A percentile compares a stretch with the other conserved stretches of the same genome.
These are phyloP conservation scores for Melanerpes formicivorus DNA, from an alignment of 2,113 vertebrate genomes.

Conservation along the genomic window DNA sequence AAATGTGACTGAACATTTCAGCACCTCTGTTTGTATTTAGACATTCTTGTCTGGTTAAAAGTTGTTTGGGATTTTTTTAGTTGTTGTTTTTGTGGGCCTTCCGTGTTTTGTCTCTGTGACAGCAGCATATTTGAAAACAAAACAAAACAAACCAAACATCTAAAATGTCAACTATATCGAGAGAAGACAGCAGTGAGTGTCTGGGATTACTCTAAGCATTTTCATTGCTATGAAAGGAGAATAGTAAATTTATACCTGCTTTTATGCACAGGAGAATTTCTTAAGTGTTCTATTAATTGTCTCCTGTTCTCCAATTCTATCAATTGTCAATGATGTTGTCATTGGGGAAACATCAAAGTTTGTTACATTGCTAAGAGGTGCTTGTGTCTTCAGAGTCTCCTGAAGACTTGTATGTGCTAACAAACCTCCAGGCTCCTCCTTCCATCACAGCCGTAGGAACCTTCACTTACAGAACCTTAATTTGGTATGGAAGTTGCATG, in stretches of 20 bases:
- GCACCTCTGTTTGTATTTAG: not conserved
- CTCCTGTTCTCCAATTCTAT: not conserved
- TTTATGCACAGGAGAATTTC: not conserved
- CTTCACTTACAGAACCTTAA: not conserved
- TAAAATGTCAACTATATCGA: not conserved
- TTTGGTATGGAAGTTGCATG: not conserved
- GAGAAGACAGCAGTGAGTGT: not conserved
- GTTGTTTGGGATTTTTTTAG: not conserved
- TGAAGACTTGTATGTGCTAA: not conserved
- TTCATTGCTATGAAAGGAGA: not conserved
- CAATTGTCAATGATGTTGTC: not conserved
- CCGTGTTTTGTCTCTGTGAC: not conserved
- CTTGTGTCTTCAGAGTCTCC: not conserved
- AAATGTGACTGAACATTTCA: not conserved
- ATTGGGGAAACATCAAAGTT: not conserved
- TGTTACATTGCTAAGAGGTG: not conserved
- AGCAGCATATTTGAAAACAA: not conserved
- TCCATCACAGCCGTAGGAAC: not conserved
- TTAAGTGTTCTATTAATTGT: not conserved
- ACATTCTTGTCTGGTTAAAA: slow-evolving; percentile 8
- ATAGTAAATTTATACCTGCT: not conserved
- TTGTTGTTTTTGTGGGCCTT: not conserved
- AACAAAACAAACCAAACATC: not conserved
- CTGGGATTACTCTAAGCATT: not conserved
- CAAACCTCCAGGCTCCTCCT: not conserved